These are phyloP conservation scores for Rhizoglyphus robini DNA, from an alignment of 1,140 invertebrate genomes.

Conservation along the genomic window DNA sequence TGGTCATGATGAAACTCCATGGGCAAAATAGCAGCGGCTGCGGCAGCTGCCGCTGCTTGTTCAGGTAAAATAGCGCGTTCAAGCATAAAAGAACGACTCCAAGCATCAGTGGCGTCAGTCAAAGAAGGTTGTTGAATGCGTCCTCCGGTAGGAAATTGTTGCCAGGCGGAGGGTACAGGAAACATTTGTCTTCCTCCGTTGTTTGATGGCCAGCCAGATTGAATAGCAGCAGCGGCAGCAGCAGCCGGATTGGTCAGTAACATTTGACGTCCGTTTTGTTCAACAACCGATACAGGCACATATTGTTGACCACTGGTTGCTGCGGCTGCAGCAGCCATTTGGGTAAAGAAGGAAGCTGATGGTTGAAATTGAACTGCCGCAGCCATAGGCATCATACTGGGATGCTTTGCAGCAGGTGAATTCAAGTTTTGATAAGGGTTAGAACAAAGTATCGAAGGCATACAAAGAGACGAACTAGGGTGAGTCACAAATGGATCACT, in stretches of 20 bases:
- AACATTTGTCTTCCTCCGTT: conserved; percentile 45
- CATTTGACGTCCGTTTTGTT: conserved; percentile 42
- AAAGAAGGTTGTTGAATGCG: conserved; percentile 43
- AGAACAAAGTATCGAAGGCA: conserved; percentile 75
- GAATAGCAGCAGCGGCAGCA: conserved; percentile 41
- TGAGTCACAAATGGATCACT: conserved; percentile 51
- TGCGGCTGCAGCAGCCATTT: conserved; percentile 29
- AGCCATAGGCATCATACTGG: conserved; percentile 58
- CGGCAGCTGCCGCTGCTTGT: conserved; percentile 22
- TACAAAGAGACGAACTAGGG: conserved; percentile 49
- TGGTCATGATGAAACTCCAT: conserved; percentile 17
- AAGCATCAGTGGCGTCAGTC: conserved; percentile 52
- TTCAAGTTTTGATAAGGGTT: conserved; percentile 44
- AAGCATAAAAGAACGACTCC: conserved; percentile 61
- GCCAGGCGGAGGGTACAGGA: conserved; percentile 60
- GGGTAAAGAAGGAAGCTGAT: conserved; percentile 34
- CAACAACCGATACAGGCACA: conserved; percentile 80
- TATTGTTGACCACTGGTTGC: conserved; percentile 50
- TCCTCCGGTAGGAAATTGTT: conserved; percentile 54
- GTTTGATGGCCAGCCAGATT: conserved; percentile 60
- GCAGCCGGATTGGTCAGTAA: conserved; percentile 31
- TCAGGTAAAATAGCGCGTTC: conserved; percentile 53
- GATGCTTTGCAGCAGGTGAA: conserved; percentile 60
- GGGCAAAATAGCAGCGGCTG: conserved; percentile 20
- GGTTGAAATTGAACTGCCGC: conserved; percentile 43